Evolutionary conservation across 2,113 vertebrate species (phyloP), one percentile per base, ranked within the genome.

Genomic region (Nannobrachium achirus): DNA sequence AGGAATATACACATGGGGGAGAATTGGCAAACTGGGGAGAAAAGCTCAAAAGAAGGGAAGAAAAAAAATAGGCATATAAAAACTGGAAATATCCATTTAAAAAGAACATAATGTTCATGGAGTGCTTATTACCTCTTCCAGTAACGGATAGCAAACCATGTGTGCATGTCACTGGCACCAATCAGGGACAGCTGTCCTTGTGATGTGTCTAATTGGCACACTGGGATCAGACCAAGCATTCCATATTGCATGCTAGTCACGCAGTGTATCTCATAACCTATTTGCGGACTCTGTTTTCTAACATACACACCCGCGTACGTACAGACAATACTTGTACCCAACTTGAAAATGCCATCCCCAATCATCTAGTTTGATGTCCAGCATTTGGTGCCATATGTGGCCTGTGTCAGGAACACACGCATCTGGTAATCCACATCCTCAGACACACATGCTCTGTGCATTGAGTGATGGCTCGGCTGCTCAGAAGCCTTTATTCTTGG

Each of bases 71-170:
- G n/a, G n/a, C n/a, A n/a, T n/a, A n/a, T n/a, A n/a, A n/a, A n/a
- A n/a, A n/a, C n/a, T n/a, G n/a, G n/a, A n/a, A n/a, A n/a, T n/a
- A n/a, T n/a, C n/a, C n/a, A n/a, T n/a, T 2, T 57, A 38, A 73
- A 60, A 52, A 50, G 72, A 77, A 60, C 51, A 46, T 82, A 76
- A 76, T 71, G 63, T 82, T 48, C 45, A 65, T 64, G 14, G 8
- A 69, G 70, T 72, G 74, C 73, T 88, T 76, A 86, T 84, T 74
- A 82, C 74, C 66, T 56, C 63, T 69, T 63, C 76, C 62, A n/a
- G 52, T 68, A 78, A 61, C 75, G 67, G 63, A 59, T 69, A 15
- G 42, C 66, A 59, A 79, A 70, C 70, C 74, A 65, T 69, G 70
- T 76, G 57, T 73, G 51, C 67, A 63, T 75, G 70, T 85, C 76